phyloP scores from a whole-genome alignment of 2,888 invertebrate species.

The Chymomyza fuscimana region DNA sequence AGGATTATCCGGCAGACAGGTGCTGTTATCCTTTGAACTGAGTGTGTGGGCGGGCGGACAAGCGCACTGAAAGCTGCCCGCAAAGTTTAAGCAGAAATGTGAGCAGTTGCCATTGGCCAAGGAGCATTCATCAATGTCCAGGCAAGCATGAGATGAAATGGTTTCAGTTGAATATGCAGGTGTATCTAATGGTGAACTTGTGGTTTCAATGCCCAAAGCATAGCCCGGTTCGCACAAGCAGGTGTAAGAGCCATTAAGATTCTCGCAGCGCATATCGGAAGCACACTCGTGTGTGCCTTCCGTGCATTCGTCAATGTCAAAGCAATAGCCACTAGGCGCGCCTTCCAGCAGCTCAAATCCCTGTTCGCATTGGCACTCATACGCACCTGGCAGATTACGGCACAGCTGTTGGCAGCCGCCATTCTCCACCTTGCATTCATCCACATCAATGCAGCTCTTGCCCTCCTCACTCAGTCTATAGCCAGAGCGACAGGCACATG shows the following conservation, averaged over 20 bases:
- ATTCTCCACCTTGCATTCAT: slow-evolving; percentile 81
- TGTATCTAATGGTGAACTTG: slow-evolving; percentile 16
- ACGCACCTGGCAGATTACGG: slow-evolving; percentile 80
- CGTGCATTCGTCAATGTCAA: slow-evolving; percentile 81
- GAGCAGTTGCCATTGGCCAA: slow-evolving; percentile 82
- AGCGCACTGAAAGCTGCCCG: slow-evolving; percentile 81
- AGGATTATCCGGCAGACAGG: slow-evolving; percentile 80
- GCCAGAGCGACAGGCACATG: slow-evolving; percentile 79
- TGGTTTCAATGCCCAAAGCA: slow-evolving; percentile 73
- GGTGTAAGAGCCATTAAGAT: slow-evolving; percentile 78
- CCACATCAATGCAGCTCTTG: slow-evolving; percentile 80
- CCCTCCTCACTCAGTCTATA: slow-evolving; percentile 78
- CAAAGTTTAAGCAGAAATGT: slow-evolving; percentile 81
- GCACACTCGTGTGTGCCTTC: slow-evolving; percentile 70
- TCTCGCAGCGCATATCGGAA: slow-evolving; percentile 71
- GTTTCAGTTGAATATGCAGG: slow-evolving; percentile 23
- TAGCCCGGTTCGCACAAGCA: slow-evolving; percentile 80
- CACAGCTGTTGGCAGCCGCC: slow-evolving; percentile 80
- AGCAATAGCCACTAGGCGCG: slow-evolving; percentile 62
- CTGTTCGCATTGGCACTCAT: slow-evolving; percentile 81
- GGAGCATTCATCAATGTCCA: slow-evolving; percentile 81
- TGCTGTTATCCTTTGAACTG: slow-evolving; percentile 69
- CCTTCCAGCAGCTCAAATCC: slow-evolving; percentile 78
- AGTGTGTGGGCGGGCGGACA: slow-evolving; percentile 78
- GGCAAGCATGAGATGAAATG: slow-evolving; percentile 73